A percentile compares a stretch with the other conserved stretches of the same genome.
Evolutionary conservation across 2,113 vertebrate genomes (phyloP).

Genomic region (Hassar affinis): DNA sequence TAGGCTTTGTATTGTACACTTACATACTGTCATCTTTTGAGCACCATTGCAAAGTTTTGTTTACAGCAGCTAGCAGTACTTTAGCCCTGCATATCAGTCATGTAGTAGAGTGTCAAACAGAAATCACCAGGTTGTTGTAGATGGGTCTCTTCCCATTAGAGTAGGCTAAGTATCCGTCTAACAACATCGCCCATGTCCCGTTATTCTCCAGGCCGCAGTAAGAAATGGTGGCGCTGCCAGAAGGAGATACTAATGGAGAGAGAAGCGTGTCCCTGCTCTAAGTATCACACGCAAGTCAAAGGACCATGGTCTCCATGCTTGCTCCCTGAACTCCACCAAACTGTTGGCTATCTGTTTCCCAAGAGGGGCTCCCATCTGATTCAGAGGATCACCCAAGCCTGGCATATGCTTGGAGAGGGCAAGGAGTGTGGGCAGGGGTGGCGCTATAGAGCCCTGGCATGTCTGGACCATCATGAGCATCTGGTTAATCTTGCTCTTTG

Average conservation of each 20-base stretch:
- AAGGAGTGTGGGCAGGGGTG: conserved; percentile 78
- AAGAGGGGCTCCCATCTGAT: conserved; percentile 27
- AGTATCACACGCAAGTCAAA: conserved; percentile 71
- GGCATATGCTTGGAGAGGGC: conserved; percentile 35
- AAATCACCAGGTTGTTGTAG: background rate
- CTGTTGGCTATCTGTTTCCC: conserved; percentile 15
- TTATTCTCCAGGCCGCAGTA: conserved; percentile 72
- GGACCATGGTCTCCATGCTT: conserved; percentile 85
- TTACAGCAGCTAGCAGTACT: background rate
- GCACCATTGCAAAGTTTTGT: background rate
- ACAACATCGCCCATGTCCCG: background rate
- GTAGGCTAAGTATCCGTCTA: background rate
- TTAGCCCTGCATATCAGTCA: background rate
- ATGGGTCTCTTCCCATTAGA: background rate
- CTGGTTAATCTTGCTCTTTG: conserved; percentile 74
- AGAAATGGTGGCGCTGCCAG: conserved; percentile 81
- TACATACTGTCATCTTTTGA: background rate
- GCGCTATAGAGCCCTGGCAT: conserved; percentile 39
- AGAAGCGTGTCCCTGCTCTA: conserved; percentile 64
- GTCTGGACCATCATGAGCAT: conserved; percentile 66
- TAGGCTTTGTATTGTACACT: background rate
- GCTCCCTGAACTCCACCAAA: conserved; percentile 54
- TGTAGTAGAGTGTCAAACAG: background rate
- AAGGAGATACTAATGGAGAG: conserved; percentile 68
- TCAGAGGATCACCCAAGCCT: conserved; percentile 52